Evolutionary conservation across 2,113 vertebrate genomes (phyloP).

Genomic region (Leptobrachium ailaonicum): DNA sequence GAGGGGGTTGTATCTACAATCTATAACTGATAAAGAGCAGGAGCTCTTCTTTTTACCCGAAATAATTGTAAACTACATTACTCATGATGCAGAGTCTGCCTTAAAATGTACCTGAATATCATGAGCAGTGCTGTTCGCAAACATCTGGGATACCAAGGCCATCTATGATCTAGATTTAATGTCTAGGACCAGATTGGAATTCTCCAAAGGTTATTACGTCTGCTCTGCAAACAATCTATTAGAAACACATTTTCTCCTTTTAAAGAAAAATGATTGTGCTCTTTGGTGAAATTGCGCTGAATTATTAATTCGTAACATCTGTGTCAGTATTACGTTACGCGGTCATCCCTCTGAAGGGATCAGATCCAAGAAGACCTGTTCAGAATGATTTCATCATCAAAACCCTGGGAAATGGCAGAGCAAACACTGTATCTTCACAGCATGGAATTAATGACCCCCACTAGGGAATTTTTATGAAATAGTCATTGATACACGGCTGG

Average conservation of each 20-base stretch:
- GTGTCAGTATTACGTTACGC: slow-evolving; percentile 69
- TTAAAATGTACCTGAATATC: too few species aligned
- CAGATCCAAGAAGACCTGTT: slow-evolving; percentile 58
- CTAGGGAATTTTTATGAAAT: slow-evolving; percentile 46
- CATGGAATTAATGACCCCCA: slow-evolving; percentile 52
- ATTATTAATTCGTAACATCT: slow-evolving; percentile 75
- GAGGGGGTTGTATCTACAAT: too few species aligned
- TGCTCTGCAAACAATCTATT: slow-evolving; percentile 49
- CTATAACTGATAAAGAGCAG: too few species aligned
- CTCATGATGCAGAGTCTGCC: too few species aligned
- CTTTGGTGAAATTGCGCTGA: slow-evolving; percentile 59
- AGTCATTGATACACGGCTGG: slow-evolving; percentile 52
- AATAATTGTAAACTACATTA: too few species aligned
- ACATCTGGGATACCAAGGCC: neutral
- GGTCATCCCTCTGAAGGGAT: slow-evolving; percentile 53
- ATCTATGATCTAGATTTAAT: slow-evolving; percentile 54
- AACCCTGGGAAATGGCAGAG: slow-evolving; percentile 47
- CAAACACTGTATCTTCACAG: slow-evolving; percentile 53
- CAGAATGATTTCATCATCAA: slow-evolving; percentile 67
- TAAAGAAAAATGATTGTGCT: slow-evolving; percentile 55
- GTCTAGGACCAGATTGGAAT: slow-evolving; percentile 54
- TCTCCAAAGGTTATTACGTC: slow-evolving; percentile 53
- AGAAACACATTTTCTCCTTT: slow-evolving; percentile 60
- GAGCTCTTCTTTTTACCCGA: too few species aligned
- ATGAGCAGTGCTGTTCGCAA: slow-evolving; percentile 35